Conservation (phyloP, 1,140 invertebrate genomes). For the Saccostrea glomerata region DNA sequence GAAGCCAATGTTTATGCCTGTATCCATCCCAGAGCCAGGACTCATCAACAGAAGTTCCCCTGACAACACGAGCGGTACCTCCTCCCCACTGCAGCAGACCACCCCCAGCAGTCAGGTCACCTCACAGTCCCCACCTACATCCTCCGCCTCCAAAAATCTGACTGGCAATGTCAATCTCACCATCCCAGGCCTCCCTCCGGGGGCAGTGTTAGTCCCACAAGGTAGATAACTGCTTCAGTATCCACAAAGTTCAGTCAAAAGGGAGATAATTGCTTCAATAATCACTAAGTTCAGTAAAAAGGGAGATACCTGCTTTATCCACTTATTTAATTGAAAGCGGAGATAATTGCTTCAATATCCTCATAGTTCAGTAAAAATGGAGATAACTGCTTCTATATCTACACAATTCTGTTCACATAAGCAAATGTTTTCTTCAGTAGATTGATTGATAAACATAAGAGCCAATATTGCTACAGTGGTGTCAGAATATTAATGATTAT, state of each 20-base stretch:
- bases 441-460: too few relatives aligned
- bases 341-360: too few relatives aligned
- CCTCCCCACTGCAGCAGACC: background rate
- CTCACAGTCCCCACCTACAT: slow-evolving; percentile 7
- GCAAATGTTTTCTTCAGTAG: too few relatives aligned
- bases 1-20: slow-evolving; percentile 43
- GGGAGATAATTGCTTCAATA: too few relatives aligned
- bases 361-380: too few relatives aligned
- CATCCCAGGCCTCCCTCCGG: slow-evolving; percentile 49
- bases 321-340: too few relatives aligned
- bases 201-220: slow-evolving; percentile 52
- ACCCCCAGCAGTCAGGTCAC: background rate
- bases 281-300: too few relatives aligned
- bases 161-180: slow-evolving; percentile 32
- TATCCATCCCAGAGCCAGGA: slow-evolving; percentile 10
- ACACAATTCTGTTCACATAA: too few relatives aligned
- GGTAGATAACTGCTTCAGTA: slow-evolving; percentile 11
- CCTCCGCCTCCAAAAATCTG: background rate
- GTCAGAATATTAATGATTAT: background rate
- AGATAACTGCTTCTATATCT: too few relatives aligned
- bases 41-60: background rate
- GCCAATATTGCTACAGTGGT: too few relatives aligned
- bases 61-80: slow-evolving; percentile 14
- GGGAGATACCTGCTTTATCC: too few relatives aligned
- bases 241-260: too few relatives aligned